Evolutionary conservation across 2,113 vertebrate species (phyloP), one percentile per base, ranked within the genome.

Genomic region (Malurus alboscapulatus): DNA sequence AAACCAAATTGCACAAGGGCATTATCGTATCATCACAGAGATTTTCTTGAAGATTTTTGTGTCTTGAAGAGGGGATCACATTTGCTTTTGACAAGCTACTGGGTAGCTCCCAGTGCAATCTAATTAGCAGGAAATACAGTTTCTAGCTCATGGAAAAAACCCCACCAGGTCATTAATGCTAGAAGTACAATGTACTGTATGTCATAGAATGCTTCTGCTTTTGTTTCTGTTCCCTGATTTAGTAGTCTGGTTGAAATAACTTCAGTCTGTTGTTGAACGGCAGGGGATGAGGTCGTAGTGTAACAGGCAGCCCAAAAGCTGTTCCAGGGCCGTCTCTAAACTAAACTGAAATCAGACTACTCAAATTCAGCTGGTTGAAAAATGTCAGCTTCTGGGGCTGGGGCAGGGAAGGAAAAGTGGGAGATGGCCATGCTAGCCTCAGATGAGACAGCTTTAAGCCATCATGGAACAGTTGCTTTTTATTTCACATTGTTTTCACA

Each of bases 401-500:
- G 6, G 21, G 9, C 12, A 68, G 4, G 30, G 24, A 87, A 84
- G 77, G 34, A 81, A 47, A 84, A 74, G 42, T 47, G 9, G 14
- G 26, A 34, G 32, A 30, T 44, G 26, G 54, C 44, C 7, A 3
- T 17, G 6, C 10, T 27, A 67, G 32, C 44, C 13, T 59, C 48
- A 63, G 29, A 45, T 69, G 16, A 78, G 38, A 81, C 8, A 25
- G 42, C 30, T 68, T 36, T 47, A 72, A 78, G 26, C 15, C 48
- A 29, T 22, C 38, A 44, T 14, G 44, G 54, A 80, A 55, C 1
- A 2, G 36, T 15, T 4, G 2, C 6, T 76, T 78, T 78, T 76
- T 51, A 32, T 76, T 79, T 93, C 58, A 32, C 0, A 0, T 12
- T 18, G 17, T n/a, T 16, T 55, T 38, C 1, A 0, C 1, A 0